Evolutionary conservation across 1,140 invertebrate species (phyloP).

Genomic region (Euura saliciscinereae): DNA sequence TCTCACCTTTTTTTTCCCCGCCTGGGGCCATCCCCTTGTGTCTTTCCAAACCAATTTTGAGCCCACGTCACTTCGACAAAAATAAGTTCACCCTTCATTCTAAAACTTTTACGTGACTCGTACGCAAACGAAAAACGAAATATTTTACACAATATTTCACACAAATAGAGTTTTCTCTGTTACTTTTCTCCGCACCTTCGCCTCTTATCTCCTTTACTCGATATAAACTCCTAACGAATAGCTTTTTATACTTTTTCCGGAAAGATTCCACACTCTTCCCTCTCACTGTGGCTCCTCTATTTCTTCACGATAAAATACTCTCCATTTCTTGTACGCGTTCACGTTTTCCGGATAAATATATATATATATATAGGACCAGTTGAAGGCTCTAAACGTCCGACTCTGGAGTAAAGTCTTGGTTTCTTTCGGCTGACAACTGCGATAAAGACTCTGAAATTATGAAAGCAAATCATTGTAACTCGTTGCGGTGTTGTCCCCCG

Average conservation of each 20-base stretch:
- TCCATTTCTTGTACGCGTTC: no score
- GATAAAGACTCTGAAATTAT: conserved; percentile 1
- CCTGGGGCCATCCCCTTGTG: not conserved
- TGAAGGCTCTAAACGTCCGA: not conserved
- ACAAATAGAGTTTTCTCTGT: not conserved
- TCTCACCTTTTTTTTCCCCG: conserved; percentile 7
- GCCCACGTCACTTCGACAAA: not conserved
- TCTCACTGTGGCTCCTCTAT: no score
- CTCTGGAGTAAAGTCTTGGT: not conserved
- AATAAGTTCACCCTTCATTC: conserved; percentile 4
- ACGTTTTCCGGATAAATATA: no score
- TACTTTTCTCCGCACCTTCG: not conserved
- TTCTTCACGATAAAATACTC: no score
- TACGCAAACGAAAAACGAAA: not conserved
- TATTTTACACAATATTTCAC: not conserved
- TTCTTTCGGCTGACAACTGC: not conserved
- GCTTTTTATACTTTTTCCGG: not conserved
- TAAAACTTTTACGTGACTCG: conserved; percentile 4
- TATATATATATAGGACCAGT: no score
- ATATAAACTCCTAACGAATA: not conserved
- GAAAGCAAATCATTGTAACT: not conserved
- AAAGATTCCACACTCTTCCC: not conserved
- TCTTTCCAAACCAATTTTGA: conserved; percentile 12
- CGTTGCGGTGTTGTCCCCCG: not conserved
- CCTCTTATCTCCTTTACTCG: not conserved